A percentile compares a stretch with the other conserved stretches of the same genome.
Evolutionary conservation across 2,888 invertebrate genomes (phyloP).

Genomic region (Argyresthia albistria): DNA sequence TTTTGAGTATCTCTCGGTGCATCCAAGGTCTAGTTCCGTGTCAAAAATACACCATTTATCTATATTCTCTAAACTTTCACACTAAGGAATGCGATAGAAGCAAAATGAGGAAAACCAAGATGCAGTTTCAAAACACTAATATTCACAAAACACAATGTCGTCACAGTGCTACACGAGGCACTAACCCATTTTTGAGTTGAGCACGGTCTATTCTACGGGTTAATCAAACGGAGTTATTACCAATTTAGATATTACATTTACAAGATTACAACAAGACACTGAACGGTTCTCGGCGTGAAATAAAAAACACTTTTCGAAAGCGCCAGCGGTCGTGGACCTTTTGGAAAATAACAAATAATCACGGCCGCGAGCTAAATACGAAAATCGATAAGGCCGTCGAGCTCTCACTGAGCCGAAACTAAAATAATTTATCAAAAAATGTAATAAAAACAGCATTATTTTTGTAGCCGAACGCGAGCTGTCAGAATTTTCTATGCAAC

Average conservation of each 20-base stretch:
- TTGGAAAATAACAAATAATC: conserved; percentile 67
- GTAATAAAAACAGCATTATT: conserved; percentile 72
- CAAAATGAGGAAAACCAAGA: background rate
- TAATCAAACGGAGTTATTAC: conserved; percentile 66
- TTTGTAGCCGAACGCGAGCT: conserved; percentile 55
- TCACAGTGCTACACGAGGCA: conserved; percentile 28
- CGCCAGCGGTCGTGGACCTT: conserved; percentile 38
- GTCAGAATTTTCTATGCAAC: conserved; percentile 64
- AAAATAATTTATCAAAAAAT: conserved; percentile 71
- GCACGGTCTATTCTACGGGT: conserved; percentile 48
- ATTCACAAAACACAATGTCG: conserved; percentile 9
- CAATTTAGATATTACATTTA: conserved; percentile 34
- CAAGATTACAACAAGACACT: conserved; percentile 30
- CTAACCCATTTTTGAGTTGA: conserved; percentile 68
- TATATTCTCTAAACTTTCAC: no score
- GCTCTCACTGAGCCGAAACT: conserved; percentile 55
- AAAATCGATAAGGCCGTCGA: conserved; percentile 66
- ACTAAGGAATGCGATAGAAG: no score
- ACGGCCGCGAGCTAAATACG: conserved; percentile 61
- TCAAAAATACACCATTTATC: no score
- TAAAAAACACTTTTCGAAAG: conserved; percentile 69
- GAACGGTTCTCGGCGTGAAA: conserved; percentile 58
- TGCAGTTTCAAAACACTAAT: conserved; percentile 39
- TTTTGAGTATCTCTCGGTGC: no score
- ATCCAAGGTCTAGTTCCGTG: no score